Base-by-base conservation (phyloP, 2,113 vertebrate species). In the Eleginops maclovinus region DNA sequence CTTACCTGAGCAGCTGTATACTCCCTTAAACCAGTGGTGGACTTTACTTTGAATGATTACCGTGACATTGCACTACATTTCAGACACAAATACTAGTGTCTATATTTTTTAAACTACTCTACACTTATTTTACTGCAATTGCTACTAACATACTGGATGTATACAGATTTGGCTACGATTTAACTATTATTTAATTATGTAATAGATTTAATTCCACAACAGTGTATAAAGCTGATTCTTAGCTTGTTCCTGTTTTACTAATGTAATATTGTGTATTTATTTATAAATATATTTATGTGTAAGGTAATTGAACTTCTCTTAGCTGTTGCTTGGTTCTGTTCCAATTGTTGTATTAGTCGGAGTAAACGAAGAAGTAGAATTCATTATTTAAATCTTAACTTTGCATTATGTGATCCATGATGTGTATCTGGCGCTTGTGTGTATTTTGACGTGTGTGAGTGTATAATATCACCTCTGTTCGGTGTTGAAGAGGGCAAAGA, bases 401-500 rank as follows among this genome's bases (percentile, higher is more conserved):
- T 26, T 7, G 43, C 61, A 16, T 5, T 12, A 47, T 4, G 15
- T 60, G 56, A 60, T 72, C n/a, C 24, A 19, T 50, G n/a, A 22
- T 19, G 8, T 61, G 21, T 17, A 40, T 72, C 22, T 19, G 28
- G 5, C 6, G 58, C 51, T 16, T 69, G 40, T 22, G 2, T 24
- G 54, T 59, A 36, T 56, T 17, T 21, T 36, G 11, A 11, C 62
- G 9, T 49, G 69, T 46, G n/a, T 28, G 36, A 36, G 8, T 19
- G 26, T 64, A n/a, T 66, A 19, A 75, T 9, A 26, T 15, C n/a
- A 99, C 98, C 98, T 98, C 94, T 99, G 98, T 76, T 99, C 98
- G 0, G 98, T 99, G 94, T 99, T 99, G 92, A 99, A 99, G 84
- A 99, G 96, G 65, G 98, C 98, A 55, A 99, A 99, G 90, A 99